These are phyloP conservation scores for Sebastiscus albofasciatus DNA, from an alignment of 2,797 vertebrate species.

Conservation along the genomic window DNA sequence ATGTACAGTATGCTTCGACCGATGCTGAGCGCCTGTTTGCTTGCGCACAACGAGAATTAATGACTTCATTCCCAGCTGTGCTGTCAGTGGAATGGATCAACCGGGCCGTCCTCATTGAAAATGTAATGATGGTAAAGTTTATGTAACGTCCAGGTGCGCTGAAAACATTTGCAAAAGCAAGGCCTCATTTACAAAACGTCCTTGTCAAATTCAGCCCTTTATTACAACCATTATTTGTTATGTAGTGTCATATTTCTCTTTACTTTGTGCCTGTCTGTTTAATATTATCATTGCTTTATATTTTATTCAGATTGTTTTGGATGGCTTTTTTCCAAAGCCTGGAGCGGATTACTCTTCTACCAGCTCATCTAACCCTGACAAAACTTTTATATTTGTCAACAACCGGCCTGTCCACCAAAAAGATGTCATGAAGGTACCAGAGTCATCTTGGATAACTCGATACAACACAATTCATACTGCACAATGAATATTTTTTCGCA, in stretches of 20 bases:
- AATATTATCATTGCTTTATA: background rate
- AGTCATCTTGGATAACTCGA: background rate
- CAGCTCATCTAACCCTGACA: conserved; percentile 89
- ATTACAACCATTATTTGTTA: background rate
- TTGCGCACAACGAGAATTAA: conserved; percentile 7
- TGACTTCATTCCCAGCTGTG: conserved; percentile 42
- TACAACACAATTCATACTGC: background rate
- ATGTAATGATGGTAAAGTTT: conserved; percentile 41
- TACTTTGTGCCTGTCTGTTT: background rate
- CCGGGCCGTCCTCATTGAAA: conserved; percentile 47
- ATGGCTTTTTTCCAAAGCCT: conserved; percentile 92
- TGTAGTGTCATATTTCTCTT: background rate
- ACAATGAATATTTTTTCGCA: background rate
- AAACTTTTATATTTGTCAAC: conserved; percentile 92
- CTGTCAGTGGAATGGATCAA: conserved; percentile 41
- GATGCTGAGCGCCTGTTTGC: conserved; percentile 1
- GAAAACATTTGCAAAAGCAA: conserved; percentile 39
- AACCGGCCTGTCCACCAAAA: conserved; percentile 90
- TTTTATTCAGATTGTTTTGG: conserved; percentile 86
- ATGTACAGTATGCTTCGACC: background rate
- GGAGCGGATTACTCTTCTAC: conserved; percentile 85
- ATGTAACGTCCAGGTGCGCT: conserved; percentile 37
- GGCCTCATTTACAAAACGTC: background rate
- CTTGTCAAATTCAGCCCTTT: background rate
- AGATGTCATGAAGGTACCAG: conserved; percentile 92